phyloP scores from a whole-genome alignment of 2,113 vertebrate species.

The Atlantisia rogersi region DNA sequence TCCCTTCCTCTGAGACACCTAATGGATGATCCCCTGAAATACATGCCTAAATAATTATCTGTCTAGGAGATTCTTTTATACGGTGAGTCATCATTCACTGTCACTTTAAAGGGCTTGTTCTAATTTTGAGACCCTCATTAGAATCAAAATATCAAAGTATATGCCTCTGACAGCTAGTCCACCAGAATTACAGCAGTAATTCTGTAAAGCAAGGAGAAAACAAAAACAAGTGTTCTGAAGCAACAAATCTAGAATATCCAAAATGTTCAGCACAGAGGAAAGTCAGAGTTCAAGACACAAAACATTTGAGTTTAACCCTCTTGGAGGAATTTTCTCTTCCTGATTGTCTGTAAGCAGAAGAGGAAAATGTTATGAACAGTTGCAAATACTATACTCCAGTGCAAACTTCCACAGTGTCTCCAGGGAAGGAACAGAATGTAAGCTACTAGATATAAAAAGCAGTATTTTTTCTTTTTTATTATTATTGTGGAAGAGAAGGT shows the following conservation, averaged over 20 bases:
- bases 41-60: constrained; percentile 64
- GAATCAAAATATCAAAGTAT: constrained; percentile 38
- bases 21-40: constrained; percentile 63
- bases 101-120: constrained; percentile 53
- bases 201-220: constrained; percentile 12
- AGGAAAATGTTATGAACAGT: background rate
- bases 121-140: constrained; percentile 64
- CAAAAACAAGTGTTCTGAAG: background rate
- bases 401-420: background rate
- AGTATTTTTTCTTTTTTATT: background rate
- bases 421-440: background rate
- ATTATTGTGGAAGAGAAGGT: background rate
- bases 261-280: background rate
- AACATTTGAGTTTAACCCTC: background rate
- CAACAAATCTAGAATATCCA: background rate
- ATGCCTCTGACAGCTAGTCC: constrained; percentile 15
- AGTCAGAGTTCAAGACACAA: background rate
- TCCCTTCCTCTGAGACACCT: constrained; percentile 56
- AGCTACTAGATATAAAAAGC: background rate
- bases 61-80: constrained; percentile 40
- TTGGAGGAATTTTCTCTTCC: background rate
- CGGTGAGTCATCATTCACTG: constrained; percentile 60
- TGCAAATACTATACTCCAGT: background rate
- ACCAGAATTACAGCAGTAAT: background rate
- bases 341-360: background rate